A percentile compares a stretch with the other conserved stretches of the same genome.
Conservation (phyloP, 2,888 invertebrate genomes). For the Agrochola litura region DNA sequence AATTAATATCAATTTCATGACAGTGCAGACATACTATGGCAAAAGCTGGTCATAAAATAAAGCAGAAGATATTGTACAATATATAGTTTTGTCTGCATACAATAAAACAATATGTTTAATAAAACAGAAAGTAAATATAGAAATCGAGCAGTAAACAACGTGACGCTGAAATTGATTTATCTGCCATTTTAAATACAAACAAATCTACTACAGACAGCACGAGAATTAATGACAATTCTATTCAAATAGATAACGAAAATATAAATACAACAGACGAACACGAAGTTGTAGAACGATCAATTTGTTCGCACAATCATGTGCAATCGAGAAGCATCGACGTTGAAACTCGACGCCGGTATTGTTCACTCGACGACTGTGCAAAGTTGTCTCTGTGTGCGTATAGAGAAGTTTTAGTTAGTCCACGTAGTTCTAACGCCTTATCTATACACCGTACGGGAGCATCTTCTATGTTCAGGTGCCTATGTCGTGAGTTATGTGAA, state of each 20-base stretch:
- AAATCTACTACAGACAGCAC: conserved; percentile 27
- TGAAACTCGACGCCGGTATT: conserved; percentile 58
- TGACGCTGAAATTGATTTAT: conserved; percentile 26
- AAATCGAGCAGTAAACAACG: background rate
- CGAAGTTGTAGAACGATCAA: conserved; percentile 61
- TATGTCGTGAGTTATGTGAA: background rate
- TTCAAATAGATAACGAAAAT: conserved; percentile 48
- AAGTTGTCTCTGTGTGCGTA: conserved; percentile 55
- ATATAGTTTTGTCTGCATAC: background rate
- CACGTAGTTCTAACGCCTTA: conserved; percentile 46
- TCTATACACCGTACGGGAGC: conserved; percentile 23
- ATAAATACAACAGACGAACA: conserved; percentile 37
- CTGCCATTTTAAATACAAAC: conserved; percentile 43
- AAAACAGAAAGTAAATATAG: conserved; percentile 10
- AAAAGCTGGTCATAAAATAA: background rate
- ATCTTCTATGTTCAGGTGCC: conserved; percentile 23
- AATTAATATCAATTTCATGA: background rate
- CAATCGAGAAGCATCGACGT: conserved; percentile 64
- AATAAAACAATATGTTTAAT: background rate
- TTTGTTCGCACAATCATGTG: conserved; percentile 62
- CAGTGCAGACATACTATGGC: background rate
- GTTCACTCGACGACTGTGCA: conserved; percentile 58
- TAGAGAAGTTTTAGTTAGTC: conserved; percentile 61
- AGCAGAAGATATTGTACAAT: background rate
- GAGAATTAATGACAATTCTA: conserved; percentile 49